These are phyloP conservation scores for Psilopogon haemacephalus DNA, from an alignment of 2,113 vertebrate species.

Conservation along the genomic window DNA sequence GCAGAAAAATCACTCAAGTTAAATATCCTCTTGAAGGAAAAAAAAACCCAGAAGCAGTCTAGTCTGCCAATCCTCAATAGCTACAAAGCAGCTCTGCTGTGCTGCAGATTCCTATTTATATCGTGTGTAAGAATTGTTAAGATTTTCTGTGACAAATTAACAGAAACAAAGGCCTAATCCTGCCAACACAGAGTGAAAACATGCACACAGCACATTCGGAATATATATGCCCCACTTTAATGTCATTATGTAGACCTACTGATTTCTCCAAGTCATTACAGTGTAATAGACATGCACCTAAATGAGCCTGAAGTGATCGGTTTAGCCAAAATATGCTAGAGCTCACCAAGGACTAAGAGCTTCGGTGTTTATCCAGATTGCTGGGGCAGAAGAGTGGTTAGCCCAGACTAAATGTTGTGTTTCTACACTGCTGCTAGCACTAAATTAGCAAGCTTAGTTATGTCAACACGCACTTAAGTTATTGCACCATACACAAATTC, in stretches of 20 bases:
- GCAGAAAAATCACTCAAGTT: not conserved
- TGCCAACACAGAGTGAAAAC: not conserved
- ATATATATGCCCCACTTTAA: not conserved
- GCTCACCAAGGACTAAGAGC: not conserved
- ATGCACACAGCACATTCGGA: not conserved
- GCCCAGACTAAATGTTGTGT: not conserved
- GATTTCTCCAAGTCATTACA: not conserved
- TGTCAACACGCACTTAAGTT: not conserved
- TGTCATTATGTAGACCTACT: not conserved
- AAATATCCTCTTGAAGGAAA: not conserved
- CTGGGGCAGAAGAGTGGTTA: not conserved
- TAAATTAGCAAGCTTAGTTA: not conserved
- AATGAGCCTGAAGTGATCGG: not conserved
- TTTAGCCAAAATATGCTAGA: not conserved
- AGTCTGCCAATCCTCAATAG: not conserved
- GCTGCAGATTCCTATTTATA: conserved; percentile 40
- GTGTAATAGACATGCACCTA: not conserved
- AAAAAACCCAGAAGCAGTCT: not conserved
- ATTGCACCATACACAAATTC: not conserved
- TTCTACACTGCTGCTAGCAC: not conserved
- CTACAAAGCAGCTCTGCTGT: not conserved
- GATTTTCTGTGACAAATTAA: conserved; percentile 2
- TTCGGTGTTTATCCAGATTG: not conserved
- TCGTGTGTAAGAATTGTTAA: not conserved
- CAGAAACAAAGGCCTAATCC: not conserved